Evolutionary conservation across 2,113 vertebrate species (phyloP), one percentile per base, ranked within the genome.

Genomic region (Sylvicapra grimmia): DNA sequence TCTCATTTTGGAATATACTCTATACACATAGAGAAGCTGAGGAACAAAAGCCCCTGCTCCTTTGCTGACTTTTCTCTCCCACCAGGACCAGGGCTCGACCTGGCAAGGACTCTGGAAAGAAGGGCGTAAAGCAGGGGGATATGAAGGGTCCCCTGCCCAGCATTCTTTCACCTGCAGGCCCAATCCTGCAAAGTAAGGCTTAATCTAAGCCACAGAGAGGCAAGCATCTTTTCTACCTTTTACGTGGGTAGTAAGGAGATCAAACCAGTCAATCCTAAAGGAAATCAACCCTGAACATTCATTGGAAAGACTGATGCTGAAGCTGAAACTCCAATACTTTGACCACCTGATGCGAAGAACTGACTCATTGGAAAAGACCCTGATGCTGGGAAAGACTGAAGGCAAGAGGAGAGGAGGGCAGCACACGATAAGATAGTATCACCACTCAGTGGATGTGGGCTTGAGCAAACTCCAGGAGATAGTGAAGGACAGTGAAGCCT

Each of bases 111-210:
- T 89, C 15, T 40, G 51, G 18, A 12, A 53, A 19, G 51, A 40
- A 11, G 4, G n/a, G 8, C 15, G 0, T 8, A 8, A 8, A 23
- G 5, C 0, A 7, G 6, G 23, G 29, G 3, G 21, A 3, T 36
- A 51, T 68, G 7, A 68, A 29, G 27, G 47, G 3, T 36, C 40
- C 5, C 61, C 49, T 87, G 12, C 1, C 29, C 51, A 29, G 56
- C 49, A 79, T 29, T 58, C 36, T 29, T 68, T 85, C 29, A 80
- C 1, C 10, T 3, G 10, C 2, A 25, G 6, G 21, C 18, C 54
- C 47, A 44, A 44, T 4, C 59, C 65, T 82, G 31, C 31, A 88
- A 77, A 85, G 40, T 54, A 82, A 88, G 25, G 61, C 61, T 56
- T 58, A 19, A 47, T 29, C 11, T 40, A 96, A 53, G 29, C 11